A percentile compares a stretch with the other conserved stretches of the same genome.
These are phyloP conservation scores for Anolis apletophallus DNA, from an alignment of 2,797 vertebrate species.

Conservation along the genomic window DNA sequence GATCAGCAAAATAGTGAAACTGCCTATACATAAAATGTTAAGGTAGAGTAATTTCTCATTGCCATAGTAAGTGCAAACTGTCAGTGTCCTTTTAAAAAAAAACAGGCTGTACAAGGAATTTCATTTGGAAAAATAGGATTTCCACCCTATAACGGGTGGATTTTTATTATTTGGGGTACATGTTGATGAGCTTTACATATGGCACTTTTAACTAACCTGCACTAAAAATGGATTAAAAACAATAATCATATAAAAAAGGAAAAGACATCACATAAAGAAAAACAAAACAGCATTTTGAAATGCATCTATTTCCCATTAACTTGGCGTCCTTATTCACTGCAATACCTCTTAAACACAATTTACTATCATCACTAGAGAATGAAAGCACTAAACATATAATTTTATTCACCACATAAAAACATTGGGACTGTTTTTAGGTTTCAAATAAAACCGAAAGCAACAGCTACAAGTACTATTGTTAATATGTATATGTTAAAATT, in stretches of 20 bases:
- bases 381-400: neutral
- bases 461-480: neutral
- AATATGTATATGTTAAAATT: no score
- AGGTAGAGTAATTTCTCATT: slow-evolving; percentile 48
- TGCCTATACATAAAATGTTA: slow-evolving; percentile 50
- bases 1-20: slow-evolving; percentile 46
- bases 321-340: neutral
- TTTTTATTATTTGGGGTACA: slow-evolving; percentile 3
- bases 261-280: neutral
- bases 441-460: neutral
- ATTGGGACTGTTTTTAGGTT: neutral
- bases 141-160: neutral
- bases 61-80: slow-evolving; percentile 18
- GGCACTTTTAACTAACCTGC: neutral
- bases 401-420: neutral
- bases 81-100: slow-evolving; percentile 33
- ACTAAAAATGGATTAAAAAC: neutral
- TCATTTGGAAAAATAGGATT: slow-evolving; percentile 18
- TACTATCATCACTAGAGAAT: neutral
- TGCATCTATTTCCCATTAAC: neutral
- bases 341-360: neutral
- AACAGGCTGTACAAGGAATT: slow-evolving; percentile 9
- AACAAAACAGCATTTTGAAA: neutral
- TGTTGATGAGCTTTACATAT: neutral
- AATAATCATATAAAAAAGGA: neutral